A percentile compares a stretch with the other conserved stretches of the same genome.
These are phyloP conservation scores for Gymnoscopelus microlampas DNA, from an alignment of 2,797 vertebrate species.

Conservation along the genomic window DNA sequence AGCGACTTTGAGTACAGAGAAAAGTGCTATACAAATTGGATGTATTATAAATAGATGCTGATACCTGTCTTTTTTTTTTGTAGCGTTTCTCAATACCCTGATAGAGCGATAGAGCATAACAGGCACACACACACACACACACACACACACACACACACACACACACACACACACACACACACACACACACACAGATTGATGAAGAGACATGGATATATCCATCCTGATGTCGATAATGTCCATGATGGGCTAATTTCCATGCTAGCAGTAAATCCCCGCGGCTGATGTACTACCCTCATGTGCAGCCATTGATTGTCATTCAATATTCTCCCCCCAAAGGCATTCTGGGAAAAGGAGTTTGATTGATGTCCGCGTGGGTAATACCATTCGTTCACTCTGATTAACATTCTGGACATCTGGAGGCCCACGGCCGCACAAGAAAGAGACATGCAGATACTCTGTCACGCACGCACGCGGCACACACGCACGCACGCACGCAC, in stretches of 20 bases:
- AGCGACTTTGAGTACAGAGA: too few relatives aligned
- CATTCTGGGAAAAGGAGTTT: conserved; percentile 34
- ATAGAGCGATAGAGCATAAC: too few relatives aligned
- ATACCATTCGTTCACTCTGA: conserved; percentile 28
- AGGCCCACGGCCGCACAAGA: conserved; percentile 1
- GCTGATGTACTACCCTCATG: conserved; percentile 30
- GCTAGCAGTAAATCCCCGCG: conserved; percentile 31
- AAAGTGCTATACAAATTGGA: too few relatives aligned
- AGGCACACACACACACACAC: not conserved
- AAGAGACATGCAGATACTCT: not conserved
- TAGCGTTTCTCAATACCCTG: too few relatives aligned
- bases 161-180: not conserved
- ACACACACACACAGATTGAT: conserved; percentile 26
- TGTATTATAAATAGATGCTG: too few relatives aligned
- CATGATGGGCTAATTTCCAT: conserved; percentile 49
- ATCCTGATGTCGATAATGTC: conserved; percentile 47
- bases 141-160: not conserved
- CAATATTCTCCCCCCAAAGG: conserved; percentile 23
- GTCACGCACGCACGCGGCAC: not conserved
- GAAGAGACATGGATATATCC: conserved; percentile 23
- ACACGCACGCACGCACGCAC: too few relatives aligned
- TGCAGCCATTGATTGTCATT: conserved; percentile 45
- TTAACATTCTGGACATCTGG: conserved; percentile 3
- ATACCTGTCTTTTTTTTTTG: too few relatives aligned
- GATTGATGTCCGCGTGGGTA: conserved; percentile 47